Evolutionary conservation across 2,113 vertebrate genomes (phyloP).

Genomic region (Anser brachyrhynchus): DNA sequence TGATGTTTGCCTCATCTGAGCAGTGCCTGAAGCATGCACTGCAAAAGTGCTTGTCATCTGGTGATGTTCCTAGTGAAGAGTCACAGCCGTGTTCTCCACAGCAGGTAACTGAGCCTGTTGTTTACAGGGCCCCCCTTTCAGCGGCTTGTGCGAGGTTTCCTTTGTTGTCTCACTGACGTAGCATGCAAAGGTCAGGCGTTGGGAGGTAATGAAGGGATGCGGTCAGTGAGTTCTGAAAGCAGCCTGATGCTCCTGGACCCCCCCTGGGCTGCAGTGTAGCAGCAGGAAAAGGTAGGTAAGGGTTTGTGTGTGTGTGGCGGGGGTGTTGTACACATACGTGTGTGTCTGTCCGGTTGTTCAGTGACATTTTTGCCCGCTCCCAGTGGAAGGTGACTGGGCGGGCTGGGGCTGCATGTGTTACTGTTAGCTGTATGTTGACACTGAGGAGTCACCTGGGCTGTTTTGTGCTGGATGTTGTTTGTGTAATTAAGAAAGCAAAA

Average conservation of each 20-base stretch:
- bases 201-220: neutral
- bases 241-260: neutral
- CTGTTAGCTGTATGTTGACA: neutral
- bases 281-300: neutral
- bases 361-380: neutral
- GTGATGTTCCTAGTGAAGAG: neutral
- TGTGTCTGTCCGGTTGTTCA: no score
- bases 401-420: accelerated
- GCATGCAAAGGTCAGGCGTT: neutral
- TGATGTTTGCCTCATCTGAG: neutral
- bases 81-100: accelerated
- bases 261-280: accelerated
- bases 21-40: neutral
- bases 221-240: neutral
- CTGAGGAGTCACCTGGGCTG: neutral
- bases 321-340: neutral
- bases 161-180: neutral
- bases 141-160: neutral
- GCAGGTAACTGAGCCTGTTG: neutral
- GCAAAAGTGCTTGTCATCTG: neutral
- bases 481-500: neutral
- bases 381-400: neutral
- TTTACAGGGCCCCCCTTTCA: neutral
- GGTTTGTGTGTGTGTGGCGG: neutral
- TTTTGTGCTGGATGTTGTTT: neutral